phyloP scores from a whole-genome alignment of 2,888 invertebrate species.

The Scaptomyza reducta region DNA sequence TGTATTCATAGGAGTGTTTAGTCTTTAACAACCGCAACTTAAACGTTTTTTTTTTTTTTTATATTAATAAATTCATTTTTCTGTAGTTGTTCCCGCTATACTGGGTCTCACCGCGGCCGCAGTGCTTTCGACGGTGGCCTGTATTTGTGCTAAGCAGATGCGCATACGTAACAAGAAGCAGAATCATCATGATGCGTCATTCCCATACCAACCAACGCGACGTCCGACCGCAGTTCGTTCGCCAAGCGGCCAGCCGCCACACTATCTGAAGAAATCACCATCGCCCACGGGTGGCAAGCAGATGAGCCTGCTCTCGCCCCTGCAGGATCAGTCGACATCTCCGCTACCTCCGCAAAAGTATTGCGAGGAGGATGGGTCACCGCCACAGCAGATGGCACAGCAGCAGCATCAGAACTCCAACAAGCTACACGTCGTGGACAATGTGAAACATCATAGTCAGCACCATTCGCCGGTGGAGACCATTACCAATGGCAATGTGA shows the following conservation, averaged over 20 bases:
- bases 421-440: slow-evolving; percentile 69
- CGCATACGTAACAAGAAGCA: slow-evolving; percentile 83
- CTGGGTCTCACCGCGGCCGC: slow-evolving; percentile 84
- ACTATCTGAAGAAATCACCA: slow-evolving; percentile 96
- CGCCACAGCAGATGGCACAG: slow-evolving; percentile 58
- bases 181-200: slow-evolving; percentile 82
- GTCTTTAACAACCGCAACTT: too few relatives aligned
- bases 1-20: too few relatives aligned
- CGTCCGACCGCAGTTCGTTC: slow-evolving; percentile 89
- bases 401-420: slow-evolving; percentile 54
- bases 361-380: slow-evolving; percentile 83
- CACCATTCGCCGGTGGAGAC: slow-evolving; percentile 62
- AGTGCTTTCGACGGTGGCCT: slow-evolving; percentile 83
- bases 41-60: too few relatives aligned
- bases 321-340: slow-evolving; percentile 82
- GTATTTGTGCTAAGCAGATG: slow-evolving; percentile 83
- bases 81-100: slow-evolving; percentile 82
- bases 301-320: slow-evolving; percentile 80
- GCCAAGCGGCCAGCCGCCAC: slow-evolving; percentile 91
- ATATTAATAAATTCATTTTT: too few relatives aligned
- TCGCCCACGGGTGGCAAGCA: slow-evolving; percentile 89
- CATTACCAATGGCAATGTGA: slow-evolving; percentile 67
- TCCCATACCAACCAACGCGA: slow-evolving; percentile 84
- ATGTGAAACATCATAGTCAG: slow-evolving; percentile 60
- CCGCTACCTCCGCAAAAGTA: slow-evolving; percentile 82